Conservation (phyloP, 2,797 vertebrate species). For the Coilia nasus region DNA sequence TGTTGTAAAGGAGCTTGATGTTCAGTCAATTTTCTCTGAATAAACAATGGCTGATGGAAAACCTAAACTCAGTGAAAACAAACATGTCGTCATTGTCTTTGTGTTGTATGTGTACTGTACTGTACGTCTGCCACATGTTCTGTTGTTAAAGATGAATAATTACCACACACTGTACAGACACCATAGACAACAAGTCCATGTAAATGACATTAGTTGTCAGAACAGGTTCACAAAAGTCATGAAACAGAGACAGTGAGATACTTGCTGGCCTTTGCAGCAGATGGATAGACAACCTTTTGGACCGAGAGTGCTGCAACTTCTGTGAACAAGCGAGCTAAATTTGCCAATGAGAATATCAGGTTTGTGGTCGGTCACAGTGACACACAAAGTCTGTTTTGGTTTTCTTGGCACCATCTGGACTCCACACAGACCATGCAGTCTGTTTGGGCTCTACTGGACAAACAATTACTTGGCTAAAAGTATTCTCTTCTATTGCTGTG, state of each 20-base stretch:
- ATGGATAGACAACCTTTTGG: conserved; percentile 1
- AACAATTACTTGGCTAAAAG: conserved; percentile 17
- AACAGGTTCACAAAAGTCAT: background rate
- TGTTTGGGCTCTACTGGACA: background rate
- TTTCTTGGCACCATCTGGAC: conserved; percentile 12
- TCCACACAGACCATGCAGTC: background rate
- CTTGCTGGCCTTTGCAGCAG: background rate
- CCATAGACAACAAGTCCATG: background rate
- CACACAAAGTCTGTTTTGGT: background rate
- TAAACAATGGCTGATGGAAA: too few relatives aligned
- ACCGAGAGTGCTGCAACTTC: background rate
- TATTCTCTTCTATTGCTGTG: background rate
- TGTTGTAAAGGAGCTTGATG: too few relatives aligned
- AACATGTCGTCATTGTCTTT: too few relatives aligned
- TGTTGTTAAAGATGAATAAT: too few relatives aligned
- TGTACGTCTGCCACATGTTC: background rate
- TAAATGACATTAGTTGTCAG: background rate
- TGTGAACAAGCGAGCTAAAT: conserved; percentile 6
- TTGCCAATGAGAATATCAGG: background rate
- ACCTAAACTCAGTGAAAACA: too few relatives aligned
- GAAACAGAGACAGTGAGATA: background rate
- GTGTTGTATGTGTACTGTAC: too few relatives aligned
- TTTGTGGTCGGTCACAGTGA: conserved; percentile 6
- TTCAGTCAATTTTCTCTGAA: too few relatives aligned
- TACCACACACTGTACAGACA: background rate